Base-by-base conservation (phyloP, 1,140 invertebrate genomes). In the Venustaconcha ellipsiformis region DNA sequence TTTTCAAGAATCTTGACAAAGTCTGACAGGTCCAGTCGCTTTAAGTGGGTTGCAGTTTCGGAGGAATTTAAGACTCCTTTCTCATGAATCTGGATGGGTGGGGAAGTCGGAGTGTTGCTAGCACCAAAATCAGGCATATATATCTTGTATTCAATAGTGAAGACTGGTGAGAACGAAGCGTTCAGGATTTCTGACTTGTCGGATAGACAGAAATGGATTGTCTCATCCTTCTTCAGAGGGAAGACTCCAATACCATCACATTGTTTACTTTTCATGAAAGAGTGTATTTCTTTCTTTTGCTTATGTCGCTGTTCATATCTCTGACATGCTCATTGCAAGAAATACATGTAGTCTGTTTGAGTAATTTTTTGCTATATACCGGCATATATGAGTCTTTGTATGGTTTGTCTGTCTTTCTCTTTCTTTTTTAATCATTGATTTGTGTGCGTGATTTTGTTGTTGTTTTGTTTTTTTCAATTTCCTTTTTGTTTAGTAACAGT, bases 21-120 rank as follows among this genome's bases (percentile, higher is more conserved):
- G 72, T 58, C 67, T 58, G 60, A 48, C 75, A 68, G 72, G 78
- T 18, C 80, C 74, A 57, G 74, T 48, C 20, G 72, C 63, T 56
- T 81, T 81, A 23, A 57, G 23, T 17, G 70, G 68, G 23, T 81
- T 72, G 18, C 69, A 37, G 57, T 70, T 56, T 17, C 65, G 56
- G 17, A 76, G 26, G 13, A 76, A 63, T 60, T 71, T 78, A 8
- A n/a, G 56, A 81, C 70, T 1, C 72, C 76, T 20, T 26, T 17
- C 26, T 59, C 37, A 55, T 1, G 74, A 23, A 77, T 66, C 11
- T 23, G 18, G 26, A 73, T 72, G 23, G 14, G 14, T 56, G 23
- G n/a, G 66, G 70, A 70, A 14, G 48, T 14, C 6, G 12, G 56
- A 15, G n/a, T n/a, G 30, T 57, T 18, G n/a, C 78, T 73, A 17